These are phyloP conservation scores for Andrena praecox DNA, from an alignment of 2,888 invertebrate species.

Conservation along the genomic window DNA sequence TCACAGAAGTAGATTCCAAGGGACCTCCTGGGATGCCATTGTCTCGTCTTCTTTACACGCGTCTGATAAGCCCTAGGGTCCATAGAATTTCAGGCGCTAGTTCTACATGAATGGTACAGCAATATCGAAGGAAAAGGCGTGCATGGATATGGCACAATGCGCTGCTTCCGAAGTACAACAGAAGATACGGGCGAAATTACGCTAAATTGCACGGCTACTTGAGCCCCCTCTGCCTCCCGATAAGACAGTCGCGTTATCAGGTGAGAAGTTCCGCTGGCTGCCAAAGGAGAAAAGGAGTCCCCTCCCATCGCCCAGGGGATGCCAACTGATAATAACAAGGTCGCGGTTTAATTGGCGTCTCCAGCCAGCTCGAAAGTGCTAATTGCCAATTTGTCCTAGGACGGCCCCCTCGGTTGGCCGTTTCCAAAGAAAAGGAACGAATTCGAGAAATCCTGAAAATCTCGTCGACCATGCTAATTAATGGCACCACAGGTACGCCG, in stretches of 20 bases:
- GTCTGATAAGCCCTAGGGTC: neutral
- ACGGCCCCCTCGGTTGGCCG: neutral
- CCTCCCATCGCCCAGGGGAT: neutral
- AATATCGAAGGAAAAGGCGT: too few species aligned
- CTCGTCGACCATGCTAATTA: neutral
- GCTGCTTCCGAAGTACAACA: neutral
- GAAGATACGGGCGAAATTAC: neutral
- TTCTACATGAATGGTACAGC: too few species aligned
- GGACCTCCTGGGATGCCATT: neutral
- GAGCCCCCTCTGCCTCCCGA: slow-evolving; percentile 7
- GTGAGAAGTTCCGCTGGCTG: slow-evolving; percentile 27
- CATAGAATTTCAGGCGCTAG: too few species aligned
- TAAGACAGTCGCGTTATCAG: slow-evolving; percentile 37
- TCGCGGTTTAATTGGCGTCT: slow-evolving; percentile 48
- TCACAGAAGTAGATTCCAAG: neutral
- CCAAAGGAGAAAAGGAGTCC: slow-evolving; percentile 35
- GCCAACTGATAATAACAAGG: slow-evolving; percentile 56
- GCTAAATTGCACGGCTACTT: neutral
- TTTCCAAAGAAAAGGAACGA: neutral
- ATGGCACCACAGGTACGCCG: too few species aligned
- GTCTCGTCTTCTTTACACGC: neutral
- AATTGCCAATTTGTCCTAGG: slow-evolving; percentile 47
- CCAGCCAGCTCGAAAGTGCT: slow-evolving; percentile 22
- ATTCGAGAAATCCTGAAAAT: neutral
- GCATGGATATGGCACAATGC: too few species aligned